These are phyloP conservation scores for Nylanderia fulva DNA, from an alignment of 1,140 invertebrate genomes.

Conservation along the genomic window DNA sequence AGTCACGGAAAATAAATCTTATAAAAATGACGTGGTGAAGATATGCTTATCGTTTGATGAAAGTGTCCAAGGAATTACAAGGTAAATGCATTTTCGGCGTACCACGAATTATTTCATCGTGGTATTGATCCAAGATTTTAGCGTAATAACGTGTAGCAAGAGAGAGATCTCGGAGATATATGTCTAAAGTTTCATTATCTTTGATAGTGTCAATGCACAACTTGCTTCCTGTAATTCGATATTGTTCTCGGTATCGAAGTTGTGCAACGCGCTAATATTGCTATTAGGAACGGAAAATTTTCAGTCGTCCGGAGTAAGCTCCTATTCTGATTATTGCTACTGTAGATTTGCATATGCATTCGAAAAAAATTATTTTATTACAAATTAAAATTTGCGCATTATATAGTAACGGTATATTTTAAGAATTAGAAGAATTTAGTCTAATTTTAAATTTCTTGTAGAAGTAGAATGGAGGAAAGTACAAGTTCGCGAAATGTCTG, in stretches of 20 bases:
- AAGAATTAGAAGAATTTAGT: background rate
- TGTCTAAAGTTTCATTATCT: slow-evolving; percentile 1
- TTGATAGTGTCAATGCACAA: background rate
- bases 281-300: background rate
- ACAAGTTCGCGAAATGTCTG: slow-evolving; percentile 80
- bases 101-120: slow-evolving; percentile 20
- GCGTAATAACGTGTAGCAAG: background rate
- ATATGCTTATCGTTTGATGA: slow-evolving; percentile 66
- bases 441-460: slow-evolving; percentile 9
- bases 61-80: slow-evolving; percentile 65
- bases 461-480: slow-evolving; percentile 80
- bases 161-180: slow-evolving; percentile 13
- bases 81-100: slow-evolving; percentile 56
- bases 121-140: slow-evolving; percentile 53
- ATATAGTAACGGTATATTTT: background rate
- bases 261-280: background rate
- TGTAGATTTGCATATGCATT: background rate
- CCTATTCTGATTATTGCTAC: background rate
- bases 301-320: background rate
- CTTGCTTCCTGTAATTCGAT: slow-evolving; percentile 47
- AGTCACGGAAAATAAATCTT: slow-evolving; percentile 70
- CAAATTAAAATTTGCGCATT: background rate
- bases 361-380: background rate
- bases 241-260: slow-evolving; percentile 21
- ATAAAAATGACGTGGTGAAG: slow-evolving; percentile 81